Conservation (phyloP, 2,113 vertebrate species). For the Dissostichus mawsoni region DNA sequence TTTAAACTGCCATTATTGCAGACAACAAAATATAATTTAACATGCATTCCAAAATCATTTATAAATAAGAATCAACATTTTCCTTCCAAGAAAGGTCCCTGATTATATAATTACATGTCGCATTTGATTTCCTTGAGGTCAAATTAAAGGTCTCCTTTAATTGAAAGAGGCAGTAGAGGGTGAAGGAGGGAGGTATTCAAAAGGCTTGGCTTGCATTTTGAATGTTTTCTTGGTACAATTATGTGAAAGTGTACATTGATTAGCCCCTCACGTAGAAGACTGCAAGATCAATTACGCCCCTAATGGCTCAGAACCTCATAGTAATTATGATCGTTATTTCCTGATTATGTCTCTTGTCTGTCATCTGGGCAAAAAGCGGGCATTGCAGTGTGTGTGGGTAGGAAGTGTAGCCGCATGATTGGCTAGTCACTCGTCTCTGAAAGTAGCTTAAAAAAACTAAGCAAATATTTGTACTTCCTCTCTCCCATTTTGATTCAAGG, state of each 20-base stretch:
- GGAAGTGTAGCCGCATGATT: constrained; percentile 18
- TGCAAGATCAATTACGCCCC: constrained; percentile 53
- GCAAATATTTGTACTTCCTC: background rate
- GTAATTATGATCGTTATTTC: constrained; percentile 67
- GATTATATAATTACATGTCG: background rate
- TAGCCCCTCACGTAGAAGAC: constrained; percentile 40
- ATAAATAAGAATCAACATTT: background rate
- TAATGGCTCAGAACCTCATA: constrained; percentile 56
- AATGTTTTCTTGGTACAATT: constrained; percentile 8
- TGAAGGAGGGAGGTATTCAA: background rate
- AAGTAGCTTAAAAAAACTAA: background rate
- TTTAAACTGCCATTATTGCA: background rate
- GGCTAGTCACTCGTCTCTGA: background rate
- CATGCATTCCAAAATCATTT: background rate
- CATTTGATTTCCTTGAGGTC: background rate
- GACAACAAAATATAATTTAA: background rate
- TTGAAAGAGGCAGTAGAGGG: background rate
- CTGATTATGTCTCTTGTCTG: constrained; percentile 50
- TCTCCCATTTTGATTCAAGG: background rate
- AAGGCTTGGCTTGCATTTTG: background rate
- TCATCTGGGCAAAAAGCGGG: constrained; percentile 16
- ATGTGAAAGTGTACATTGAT: constrained; percentile 49
- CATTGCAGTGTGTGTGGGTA: background rate
- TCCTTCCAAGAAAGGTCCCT: background rate
- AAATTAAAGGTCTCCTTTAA: constrained; percentile 31